Percentiles rank a stretch among this genome's conserved stretches.
phyloP scores from a whole-genome alignment of 2,113 vertebrate species.

The Gymnobelideus leadbeateri region DNA sequence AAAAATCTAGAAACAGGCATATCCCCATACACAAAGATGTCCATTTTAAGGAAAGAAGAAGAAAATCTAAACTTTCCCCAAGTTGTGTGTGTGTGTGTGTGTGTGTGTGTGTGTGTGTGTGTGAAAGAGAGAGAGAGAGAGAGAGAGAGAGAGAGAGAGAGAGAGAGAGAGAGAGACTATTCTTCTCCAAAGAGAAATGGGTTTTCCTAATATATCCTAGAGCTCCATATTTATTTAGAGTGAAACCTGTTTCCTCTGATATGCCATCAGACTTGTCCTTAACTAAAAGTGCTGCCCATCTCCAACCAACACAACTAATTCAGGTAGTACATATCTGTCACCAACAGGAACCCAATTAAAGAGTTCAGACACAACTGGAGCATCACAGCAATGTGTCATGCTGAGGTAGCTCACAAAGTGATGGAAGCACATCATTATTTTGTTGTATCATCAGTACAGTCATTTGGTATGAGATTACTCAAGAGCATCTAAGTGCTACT shows the following conservation, averaged over 20 bases:
- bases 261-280: neutral
- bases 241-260: neutral
- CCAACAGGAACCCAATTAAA: neutral
- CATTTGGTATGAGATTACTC: neutral
- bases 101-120: too few relatives aligned
- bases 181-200: neutral
- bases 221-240: neutral
- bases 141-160: too few relatives aligned
- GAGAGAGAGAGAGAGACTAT: neutral
- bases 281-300: neutral
- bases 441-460: neutral
- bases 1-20: neutral
- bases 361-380: neutral
- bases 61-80: neutral
- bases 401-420: neutral
- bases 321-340: neutral
- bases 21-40: neutral
- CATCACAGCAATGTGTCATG: neutral
- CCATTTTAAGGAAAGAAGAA: neutral
- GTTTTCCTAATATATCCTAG: neutral
- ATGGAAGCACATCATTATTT: neutral
- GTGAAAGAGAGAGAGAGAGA: too few relatives aligned
- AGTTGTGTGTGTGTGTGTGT: too few relatives aligned
- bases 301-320: neutral
- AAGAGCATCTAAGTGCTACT: neutral